These are phyloP conservation scores for Gracilinanus agilis DNA, from an alignment of 2,113 vertebrate species.

Conservation along the genomic window DNA sequence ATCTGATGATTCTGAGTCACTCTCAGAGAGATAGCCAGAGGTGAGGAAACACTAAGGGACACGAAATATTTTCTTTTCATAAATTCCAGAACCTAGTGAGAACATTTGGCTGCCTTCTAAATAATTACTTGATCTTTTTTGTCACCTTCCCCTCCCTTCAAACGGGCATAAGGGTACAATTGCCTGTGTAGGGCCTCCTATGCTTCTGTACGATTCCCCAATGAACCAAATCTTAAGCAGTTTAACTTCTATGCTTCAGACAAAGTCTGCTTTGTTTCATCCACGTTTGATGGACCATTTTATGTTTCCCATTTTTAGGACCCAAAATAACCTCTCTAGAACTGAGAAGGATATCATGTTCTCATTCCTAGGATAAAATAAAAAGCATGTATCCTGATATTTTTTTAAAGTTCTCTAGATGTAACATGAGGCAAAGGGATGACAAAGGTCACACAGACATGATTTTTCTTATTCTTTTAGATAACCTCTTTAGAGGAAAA, in stretches of 20 bases:
- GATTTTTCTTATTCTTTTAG: slow-evolving; percentile 14
- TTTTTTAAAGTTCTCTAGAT: slow-evolving; percentile 42
- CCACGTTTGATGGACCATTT: slow-evolving; percentile 22
- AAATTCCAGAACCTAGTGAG: slow-evolving; percentile 27
- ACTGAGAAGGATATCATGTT: not conserved
- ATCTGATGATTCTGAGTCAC: slow-evolving; percentile 70
- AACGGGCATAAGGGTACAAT: not conserved
- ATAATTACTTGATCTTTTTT: slow-evolving; percentile 21
- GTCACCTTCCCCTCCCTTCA: not conserved
- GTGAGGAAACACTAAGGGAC: not conserved
- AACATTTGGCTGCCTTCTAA: not conserved
- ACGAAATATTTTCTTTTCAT: slow-evolving; percentile 26
- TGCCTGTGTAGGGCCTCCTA: not conserved
- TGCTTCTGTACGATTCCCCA: not conserved
- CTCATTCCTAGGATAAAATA: slow-evolving; percentile 48
- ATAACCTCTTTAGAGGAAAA: not conserved
- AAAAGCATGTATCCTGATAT: slow-evolving; percentile 47
- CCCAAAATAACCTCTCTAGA: slow-evolving; percentile 31
- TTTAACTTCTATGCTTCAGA: not conserved
- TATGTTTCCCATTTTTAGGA: slow-evolving; percentile 46
- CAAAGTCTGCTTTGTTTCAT: not conserved
- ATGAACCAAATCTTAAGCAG: not conserved
- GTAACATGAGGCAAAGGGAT: slow-evolving; percentile 21
- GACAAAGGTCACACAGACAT: slow-evolving; percentile 19
- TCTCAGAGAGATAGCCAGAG: slow-evolving; percentile 17